phyloP scores from a whole-genome alignment of 1,140 invertebrate species.

The Nylanderia fulva region DNA sequence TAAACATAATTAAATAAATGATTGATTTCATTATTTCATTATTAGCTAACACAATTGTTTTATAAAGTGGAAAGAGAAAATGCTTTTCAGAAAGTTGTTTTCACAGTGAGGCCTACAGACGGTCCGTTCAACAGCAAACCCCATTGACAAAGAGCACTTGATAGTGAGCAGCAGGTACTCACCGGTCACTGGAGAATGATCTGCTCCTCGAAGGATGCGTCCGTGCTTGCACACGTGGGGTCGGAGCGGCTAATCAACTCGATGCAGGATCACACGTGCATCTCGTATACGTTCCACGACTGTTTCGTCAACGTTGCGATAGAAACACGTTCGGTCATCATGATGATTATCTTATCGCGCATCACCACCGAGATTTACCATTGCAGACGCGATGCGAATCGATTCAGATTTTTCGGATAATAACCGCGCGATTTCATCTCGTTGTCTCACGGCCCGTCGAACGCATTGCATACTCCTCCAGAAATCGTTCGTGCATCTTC shows the following conservation, averaged over 20 bases:
- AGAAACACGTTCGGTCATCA: slow-evolving; percentile 3
- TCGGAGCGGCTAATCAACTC: not conserved
- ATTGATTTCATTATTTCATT: no score
- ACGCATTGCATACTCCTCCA: not conserved
- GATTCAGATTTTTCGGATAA: slow-evolving; percentile 29
- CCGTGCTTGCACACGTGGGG: slow-evolving; percentile 1
- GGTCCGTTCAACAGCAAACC: not conserved
- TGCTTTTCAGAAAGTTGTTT: not conserved
- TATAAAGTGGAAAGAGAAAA: not conserved
- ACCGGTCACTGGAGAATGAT: slow-evolving; percentile 40
- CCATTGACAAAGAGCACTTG: slow-evolving; percentile 24
- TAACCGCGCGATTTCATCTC: slow-evolving; percentile 31
- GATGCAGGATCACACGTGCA: slow-evolving; percentile 21
- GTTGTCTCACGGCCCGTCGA: slow-evolving; percentile 4
- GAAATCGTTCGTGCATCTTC: slow-evolving; percentile 26
- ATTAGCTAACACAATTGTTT: slow-evolving; percentile 17
- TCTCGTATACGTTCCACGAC: slow-evolving; percentile 1
- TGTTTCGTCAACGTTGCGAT: slow-evolving; percentile 11
- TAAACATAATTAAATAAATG: not conserved
- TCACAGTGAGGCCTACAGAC: not conserved
- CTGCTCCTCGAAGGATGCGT: slow-evolving; percentile 33
- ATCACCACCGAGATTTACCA: slow-evolving; percentile 7
- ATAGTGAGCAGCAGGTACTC: slow-evolving; percentile 25
- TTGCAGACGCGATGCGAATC: slow-evolving; percentile 9
- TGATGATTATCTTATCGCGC: slow-evolving; percentile 1